phyloP scores from a whole-genome alignment of 2,797 vertebrate species.

The Enteromius viviparus region DNA sequence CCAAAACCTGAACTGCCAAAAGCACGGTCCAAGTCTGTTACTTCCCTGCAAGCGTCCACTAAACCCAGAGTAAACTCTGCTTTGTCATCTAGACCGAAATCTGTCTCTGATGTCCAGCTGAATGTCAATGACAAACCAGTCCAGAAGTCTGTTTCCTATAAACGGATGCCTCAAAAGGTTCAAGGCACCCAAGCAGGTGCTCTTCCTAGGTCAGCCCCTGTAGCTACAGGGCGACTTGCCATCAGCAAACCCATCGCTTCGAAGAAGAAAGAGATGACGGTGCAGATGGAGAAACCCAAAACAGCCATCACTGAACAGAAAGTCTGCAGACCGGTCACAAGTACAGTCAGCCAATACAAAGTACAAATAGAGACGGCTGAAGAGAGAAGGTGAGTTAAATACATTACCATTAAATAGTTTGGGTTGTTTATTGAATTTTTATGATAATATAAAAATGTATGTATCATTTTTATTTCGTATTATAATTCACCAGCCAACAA shows the following conservation, averaged over 20 bases:
- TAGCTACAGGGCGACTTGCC: constrained; percentile 31
- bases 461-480: too few relatives aligned
- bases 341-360: constrained; percentile 72
- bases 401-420: constrained; percentile 4
- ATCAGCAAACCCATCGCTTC: constrained; percentile 55
- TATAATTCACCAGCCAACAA: too few relatives aligned
- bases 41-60: constrained; percentile 45
- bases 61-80: constrained; percentile 52
- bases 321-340: constrained; percentile 65
- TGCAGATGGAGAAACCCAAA: constrained; percentile 61
- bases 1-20: constrained; percentile 22
- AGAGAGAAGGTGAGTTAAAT: constrained; percentile 79
- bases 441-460: too few relatives aligned
- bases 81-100: constrained; percentile 60
- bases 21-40: constrained; percentile 61
- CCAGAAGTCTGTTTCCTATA: constrained; percentile 42
- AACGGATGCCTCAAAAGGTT: constrained; percentile 49
- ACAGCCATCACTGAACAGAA: constrained; percentile 57
- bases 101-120: constrained; percentile 48
- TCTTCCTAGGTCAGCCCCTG: constrained; percentile 42
- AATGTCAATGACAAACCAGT: constrained; percentile 19
- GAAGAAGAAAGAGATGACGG: constrained; percentile 54
- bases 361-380: constrained; percentile 73
- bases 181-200: constrained; percentile 31
- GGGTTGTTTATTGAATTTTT: background rate